Conservation (phyloP, 2,888 invertebrate species). For the Chrysolina haemoptera region DNA sequence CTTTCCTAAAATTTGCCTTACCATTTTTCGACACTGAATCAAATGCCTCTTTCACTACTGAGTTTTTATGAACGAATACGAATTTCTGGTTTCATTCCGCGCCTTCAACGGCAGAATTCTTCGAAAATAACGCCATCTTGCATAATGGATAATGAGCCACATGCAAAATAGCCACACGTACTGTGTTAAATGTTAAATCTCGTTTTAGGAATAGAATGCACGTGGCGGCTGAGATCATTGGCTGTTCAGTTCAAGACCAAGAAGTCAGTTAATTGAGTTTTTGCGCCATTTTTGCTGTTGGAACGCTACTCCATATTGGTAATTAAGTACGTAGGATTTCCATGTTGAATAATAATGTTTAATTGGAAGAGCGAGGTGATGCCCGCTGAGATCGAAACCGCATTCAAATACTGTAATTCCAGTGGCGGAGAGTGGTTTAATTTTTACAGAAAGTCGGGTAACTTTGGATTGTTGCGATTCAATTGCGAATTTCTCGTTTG, state of each 20-base stretch:
- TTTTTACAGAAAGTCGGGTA: not conserved
- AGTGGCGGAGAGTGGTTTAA: slow-evolving; percentile 17
- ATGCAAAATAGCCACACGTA: slow-evolving; percentile 37
- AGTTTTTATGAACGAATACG: too few species aligned
- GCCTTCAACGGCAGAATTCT: not conserved
- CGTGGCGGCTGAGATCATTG: slow-evolving; percentile 36
- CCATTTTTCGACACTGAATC: too few species aligned
- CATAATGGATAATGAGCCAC: not conserved
- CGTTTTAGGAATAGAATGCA: slow-evolving; percentile 44
- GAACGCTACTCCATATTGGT: slow-evolving; percentile 56
- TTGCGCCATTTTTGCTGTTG: slow-evolving; percentile 41
- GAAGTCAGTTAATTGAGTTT: slow-evolving; percentile 48
- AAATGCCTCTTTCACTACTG: too few species aligned
- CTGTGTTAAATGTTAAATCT: slow-evolving; percentile 30
- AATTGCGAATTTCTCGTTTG: too few species aligned
- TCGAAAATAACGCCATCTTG: slow-evolving; percentile 13
- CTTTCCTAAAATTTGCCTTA: too few species aligned
- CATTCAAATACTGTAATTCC: slow-evolving; percentile 38
- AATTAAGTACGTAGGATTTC: slow-evolving; percentile 60
- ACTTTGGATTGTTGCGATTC: too few species aligned
- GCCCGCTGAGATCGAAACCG: slow-evolving; percentile 41
- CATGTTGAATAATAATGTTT: slow-evolving; percentile 65
- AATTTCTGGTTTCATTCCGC: too few species aligned
- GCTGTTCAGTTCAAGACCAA: slow-evolving; percentile 27
- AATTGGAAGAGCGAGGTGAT: slow-evolving; percentile 59